Evolutionary conservation across 1,140 invertebrate species (phyloP).

Genomic region (Triops longicaudatus): DNA sequence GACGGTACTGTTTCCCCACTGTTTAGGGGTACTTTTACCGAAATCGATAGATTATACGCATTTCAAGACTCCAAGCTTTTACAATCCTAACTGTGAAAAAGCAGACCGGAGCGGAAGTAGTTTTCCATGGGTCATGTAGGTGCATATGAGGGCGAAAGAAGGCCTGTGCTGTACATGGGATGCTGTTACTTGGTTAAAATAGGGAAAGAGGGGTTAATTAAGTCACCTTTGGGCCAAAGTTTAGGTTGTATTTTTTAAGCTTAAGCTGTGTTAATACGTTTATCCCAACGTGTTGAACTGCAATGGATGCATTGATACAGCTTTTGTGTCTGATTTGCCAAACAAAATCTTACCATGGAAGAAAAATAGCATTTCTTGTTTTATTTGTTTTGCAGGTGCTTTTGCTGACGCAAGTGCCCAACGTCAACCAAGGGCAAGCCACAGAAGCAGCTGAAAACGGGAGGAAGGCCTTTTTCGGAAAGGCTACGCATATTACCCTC

Average conservation of each 20-base stretch:
- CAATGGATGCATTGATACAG: neutral
- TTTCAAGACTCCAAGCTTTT: neutral
- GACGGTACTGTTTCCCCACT: neutral
- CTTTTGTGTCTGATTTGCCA: neutral
- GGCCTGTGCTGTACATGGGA: neutral
- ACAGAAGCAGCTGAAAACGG: neutral
- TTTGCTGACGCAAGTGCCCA: neutral
- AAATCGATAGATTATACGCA: neutral
- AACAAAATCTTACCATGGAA: neutral
- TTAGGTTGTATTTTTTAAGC: too few relatives aligned
- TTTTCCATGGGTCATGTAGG: neutral
- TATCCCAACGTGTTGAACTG: neutral
- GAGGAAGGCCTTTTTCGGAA: neutral
- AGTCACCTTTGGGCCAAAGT: too few relatives aligned
- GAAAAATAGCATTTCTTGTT: neutral
- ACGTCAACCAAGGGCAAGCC: neutral
- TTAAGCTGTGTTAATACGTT: too few relatives aligned
- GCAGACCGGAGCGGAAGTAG: neutral
- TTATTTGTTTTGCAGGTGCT: conserved; percentile 12
- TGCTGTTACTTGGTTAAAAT: neutral
- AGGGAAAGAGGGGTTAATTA: neutral
- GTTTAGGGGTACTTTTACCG: neutral
- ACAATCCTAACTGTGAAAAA: neutral
- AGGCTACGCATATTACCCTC: neutral
- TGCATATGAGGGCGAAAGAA: neutral